Base-by-base conservation (phyloP, 2,888 invertebrate species). In the Eupeodes latifasciatus region DNA sequence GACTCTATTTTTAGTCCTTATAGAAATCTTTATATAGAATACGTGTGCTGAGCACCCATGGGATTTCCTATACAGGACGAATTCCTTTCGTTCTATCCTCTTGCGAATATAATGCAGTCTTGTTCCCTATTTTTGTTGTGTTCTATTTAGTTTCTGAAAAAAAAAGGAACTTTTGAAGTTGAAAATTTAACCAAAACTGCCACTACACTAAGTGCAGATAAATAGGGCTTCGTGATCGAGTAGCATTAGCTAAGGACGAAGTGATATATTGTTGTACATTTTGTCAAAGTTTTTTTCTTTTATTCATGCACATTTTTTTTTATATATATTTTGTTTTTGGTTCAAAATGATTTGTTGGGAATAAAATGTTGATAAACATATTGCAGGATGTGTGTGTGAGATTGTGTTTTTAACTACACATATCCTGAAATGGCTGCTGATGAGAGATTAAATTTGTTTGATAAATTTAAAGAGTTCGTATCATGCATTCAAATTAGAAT, bases 261-360 rank as follows among this genome's bases (percentile, higher is more conserved):
- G 83, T 87, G 87, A 87, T 87, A 83, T 87, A 87, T 87, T 87
- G 53, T 83, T 27, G 80, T 83, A 77, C 76, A 80, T 82, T 87
- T 77, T 87, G 80, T 83, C 82, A 77, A 83, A 80, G 57, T 77
- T 80, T 81, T 71, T 67, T 62, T 34, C 7, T 14, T 34, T 34
- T 34, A 27, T 27, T 27, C 3, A 27, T 27, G 27, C 27, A 27
- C 27, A 27, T 27, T 27, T 40, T 59, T 47, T 72, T 72, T 75
- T 57, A 61, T 49, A 36, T 67, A 12, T 53, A 7, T 11, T 55
- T 1, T 55, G 16, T 27, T 49, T 62, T 36, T 61, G 34, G 57
- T 64, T 59, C 67, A 12, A 66, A 64, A 71, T 69, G 61, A 77
- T 19, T 64, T 71, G 76, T 57, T 44, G 55, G n/a, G 36, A 36